These are phyloP conservation scores for Champsocephalus gunnari DNA, from an alignment of 2,797 vertebrate species.

Conservation along the genomic window DNA sequence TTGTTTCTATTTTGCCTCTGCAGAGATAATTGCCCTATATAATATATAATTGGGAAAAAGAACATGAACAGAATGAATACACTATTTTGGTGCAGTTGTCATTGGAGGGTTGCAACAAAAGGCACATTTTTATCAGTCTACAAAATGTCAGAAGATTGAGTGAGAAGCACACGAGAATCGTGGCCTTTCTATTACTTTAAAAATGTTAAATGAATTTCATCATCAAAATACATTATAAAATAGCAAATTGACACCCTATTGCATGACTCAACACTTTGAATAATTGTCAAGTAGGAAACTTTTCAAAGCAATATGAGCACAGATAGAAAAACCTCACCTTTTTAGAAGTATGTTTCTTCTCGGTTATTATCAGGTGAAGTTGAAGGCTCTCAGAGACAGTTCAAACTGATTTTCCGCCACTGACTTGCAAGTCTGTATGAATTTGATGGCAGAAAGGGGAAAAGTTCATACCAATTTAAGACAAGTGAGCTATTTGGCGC, in stretches of 20 bases:
- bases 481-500: slow-evolving; percentile 40
- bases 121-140: background rate
- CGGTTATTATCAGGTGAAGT: slow-evolving; percentile 9
- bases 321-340: slow-evolving; percentile 46
- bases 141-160: background rate
- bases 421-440: slow-evolving; percentile 22
- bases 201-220: background rate
- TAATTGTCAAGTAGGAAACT: background rate
- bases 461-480: slow-evolving; percentile 53
- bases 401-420: slow-evolving; percentile 10
- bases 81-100: background rate
- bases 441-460: slow-evolving; percentile 25
- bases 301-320: background rate
- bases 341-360: slow-evolving; percentile 32
- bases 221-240: background rate
- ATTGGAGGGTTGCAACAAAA: background rate
- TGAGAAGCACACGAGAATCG: background rate
- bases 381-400: slow-evolving; percentile 14
- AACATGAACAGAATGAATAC: background rate
- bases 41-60: background rate
- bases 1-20: background rate
- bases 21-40: background rate
- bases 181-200: background rate
- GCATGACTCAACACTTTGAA: too few species aligned
- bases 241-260: background rate